phyloP scores from a whole-genome alignment of 2,888 invertebrate species.

The Drosophila histrio region DNA sequence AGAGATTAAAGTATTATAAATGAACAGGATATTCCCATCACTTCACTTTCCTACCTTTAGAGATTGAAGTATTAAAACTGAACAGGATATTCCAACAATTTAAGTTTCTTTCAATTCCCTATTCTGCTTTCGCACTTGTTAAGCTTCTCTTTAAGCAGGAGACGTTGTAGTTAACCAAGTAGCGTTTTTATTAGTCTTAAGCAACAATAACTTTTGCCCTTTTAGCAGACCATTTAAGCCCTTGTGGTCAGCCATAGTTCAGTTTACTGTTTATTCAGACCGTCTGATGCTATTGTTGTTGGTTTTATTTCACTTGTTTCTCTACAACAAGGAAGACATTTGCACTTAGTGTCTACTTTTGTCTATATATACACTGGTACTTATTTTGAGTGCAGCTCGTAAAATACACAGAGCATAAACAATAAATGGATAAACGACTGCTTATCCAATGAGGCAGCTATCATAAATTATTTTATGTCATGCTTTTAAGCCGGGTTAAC shows the following conservation, averaged over 20 bases:
- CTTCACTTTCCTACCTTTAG: not conserved
- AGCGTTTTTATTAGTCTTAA: slow-evolving; percentile 9
- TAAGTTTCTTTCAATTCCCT: not conserved
- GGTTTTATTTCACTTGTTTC: slow-evolving; percentile 6
- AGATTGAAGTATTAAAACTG: not conserved
- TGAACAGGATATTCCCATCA: no score
- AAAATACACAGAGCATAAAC: slow-evolving; percentile 51
- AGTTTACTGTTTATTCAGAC: slow-evolving; percentile 21
- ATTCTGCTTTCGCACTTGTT: not conserved
- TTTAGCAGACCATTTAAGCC: slow-evolving; percentile 16
- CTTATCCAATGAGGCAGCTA: slow-evolving; percentile 54
- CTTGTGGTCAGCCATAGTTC: slow-evolving; percentile 35
- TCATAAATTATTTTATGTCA: slow-evolving; percentile 39
- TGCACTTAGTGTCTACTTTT: slow-evolving; percentile 43
- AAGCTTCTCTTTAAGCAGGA: not conserved
- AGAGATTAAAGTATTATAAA: not conserved
- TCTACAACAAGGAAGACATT: slow-evolving; percentile 45
- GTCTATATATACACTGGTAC: slow-evolving; percentile 6
- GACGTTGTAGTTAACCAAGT: slow-evolving; percentile 18
- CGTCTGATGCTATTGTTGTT: slow-evolving; percentile 5
- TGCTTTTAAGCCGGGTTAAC: slow-evolving; percentile 6
- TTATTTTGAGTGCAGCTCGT: slow-evolving; percentile 42
- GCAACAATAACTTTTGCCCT: slow-evolving; percentile 25
- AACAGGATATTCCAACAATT: not conserved
- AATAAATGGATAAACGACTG: slow-evolving; percentile 44